Evolutionary conservation across 2,113 vertebrate genomes (phyloP), one percentile per base, ranked within the genome.

Genomic region (Sylvietta virens): DNA sequence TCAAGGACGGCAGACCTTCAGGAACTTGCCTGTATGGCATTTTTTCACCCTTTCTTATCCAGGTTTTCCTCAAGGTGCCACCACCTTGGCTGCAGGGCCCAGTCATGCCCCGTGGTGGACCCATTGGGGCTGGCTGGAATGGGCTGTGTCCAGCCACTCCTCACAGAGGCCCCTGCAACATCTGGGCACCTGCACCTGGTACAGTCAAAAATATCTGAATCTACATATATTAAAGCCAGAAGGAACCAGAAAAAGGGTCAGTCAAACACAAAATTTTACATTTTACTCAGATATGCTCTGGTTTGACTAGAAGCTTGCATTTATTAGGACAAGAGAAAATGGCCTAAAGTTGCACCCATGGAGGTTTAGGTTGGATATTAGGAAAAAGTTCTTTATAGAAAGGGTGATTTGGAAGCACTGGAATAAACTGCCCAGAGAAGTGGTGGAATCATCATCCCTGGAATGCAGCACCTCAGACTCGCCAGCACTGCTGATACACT

Each of bases 61-160:
- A 30, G 4, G 0, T 16, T 51, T 83, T 51, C 27, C 53, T 42
- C 2, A 1, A 31, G 39, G 13, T 1, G 0, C 15, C 27, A 11
- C 28, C 13, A 44, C 4, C 15, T 18, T 23, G 45, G 19, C 50
- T 73, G 45, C 1, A 1, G 16, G 17, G 31, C 23, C 11, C 22
- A 51, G 45, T 23, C 0, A 3, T 14, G n/a, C 13, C 19, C 56
- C 48, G 30, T 0, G 0, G 11, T 22, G 24, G 15, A 42, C 15
- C 1, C 4, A 58, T 0, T 28, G 42, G 19, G 22, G 4, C 20
- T 1, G 0, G 4, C 3, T 33, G 35, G n/a, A 64, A 48, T 30
- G 2, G 3, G 10, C 1, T 54, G 10, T 12, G 11, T 40, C 14
- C 3, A 2, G 15, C 31, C 11, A 5, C 35, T 62, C 44, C 28